Percentiles rank a stretch among this genome's conserved stretches.
Evolutionary conservation across 2,888 invertebrate genomes (phyloP).

Genomic region (Trichacis sp.): DNA sequence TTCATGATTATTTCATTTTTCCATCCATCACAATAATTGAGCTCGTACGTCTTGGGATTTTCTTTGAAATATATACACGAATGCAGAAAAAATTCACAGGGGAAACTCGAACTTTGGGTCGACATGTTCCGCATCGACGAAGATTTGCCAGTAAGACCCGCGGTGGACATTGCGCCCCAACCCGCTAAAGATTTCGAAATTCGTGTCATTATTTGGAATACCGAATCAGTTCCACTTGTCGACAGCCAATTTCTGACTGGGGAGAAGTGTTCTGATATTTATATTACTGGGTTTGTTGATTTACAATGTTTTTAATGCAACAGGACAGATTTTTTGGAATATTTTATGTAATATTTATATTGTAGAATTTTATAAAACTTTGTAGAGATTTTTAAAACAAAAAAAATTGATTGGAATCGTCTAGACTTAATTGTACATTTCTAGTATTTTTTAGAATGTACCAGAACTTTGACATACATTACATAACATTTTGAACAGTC

Average conservation of each 20-base stretch:
- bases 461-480: no score
- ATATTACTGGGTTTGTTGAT: slow-evolving; percentile 75
- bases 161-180: slow-evolving; percentile 82
- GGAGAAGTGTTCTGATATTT: slow-evolving; percentile 83
- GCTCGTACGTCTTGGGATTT: background rate
- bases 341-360: no score
- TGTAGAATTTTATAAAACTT: no score
- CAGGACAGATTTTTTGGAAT: no score
- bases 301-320: no score
- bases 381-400: no score
- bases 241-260: slow-evolving; percentile 79
- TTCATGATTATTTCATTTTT: background rate
- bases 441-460: no score
- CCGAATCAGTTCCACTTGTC: slow-evolving; percentile 75
- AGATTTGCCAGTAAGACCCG: slow-evolving; percentile 73
- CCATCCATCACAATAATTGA: background rate
- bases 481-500: no score
- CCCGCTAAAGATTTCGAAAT: slow-evolving; percentile 78
- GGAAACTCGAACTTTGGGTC: slow-evolving; percentile 91
- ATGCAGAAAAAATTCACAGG: no score
- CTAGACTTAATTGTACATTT: no score
- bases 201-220: slow-evolving; percentile 77
- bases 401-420: no score
- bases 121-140: slow-evolving; percentile 81
- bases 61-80: no score